Percentiles rank a stretch among this genome's conserved stretches.
phyloP scores from a whole-genome alignment of 2,888 invertebrate species.

The Tipula vernalis region DNA sequence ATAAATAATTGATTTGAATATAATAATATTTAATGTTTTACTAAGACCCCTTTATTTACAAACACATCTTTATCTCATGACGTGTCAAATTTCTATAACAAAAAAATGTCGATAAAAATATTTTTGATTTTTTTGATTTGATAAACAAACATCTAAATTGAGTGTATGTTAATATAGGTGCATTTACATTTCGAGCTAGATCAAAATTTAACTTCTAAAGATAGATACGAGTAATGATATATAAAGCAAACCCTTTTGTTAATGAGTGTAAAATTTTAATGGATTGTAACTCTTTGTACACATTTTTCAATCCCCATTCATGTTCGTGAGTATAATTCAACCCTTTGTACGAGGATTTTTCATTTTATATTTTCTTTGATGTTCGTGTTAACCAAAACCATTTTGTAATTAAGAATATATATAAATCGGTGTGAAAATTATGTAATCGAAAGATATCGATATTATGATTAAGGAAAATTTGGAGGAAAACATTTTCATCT shows the following conservation, averaged over 20 bases:
- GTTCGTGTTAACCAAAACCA: not conserved
- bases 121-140: too few species aligned
- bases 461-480: not conserved
- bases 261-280: not conserved
- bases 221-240: not conserved
- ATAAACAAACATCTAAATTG: too few species aligned
- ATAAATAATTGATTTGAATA: too few species aligned
- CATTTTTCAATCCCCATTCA: not conserved
- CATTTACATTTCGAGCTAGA: too few species aligned
- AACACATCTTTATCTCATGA: too few species aligned
- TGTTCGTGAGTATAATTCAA: not conserved
- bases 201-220: not conserved
- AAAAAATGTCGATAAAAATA: too few species aligned
- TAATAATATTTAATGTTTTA: too few species aligned
- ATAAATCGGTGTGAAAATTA: not conserved
- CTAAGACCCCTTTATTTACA: too few species aligned
- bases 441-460: not conserved
- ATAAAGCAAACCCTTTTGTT: not conserved
- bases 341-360: not conserved
- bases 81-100: too few species aligned
- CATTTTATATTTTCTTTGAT: not conserved
- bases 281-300: not conserved
- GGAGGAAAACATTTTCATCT: too few species aligned
- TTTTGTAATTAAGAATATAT: not conserved
- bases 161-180: too few species aligned